phyloP scores from a whole-genome alignment of 2,113 vertebrate genomes.

The Pygoscelis adeliae region DNA sequence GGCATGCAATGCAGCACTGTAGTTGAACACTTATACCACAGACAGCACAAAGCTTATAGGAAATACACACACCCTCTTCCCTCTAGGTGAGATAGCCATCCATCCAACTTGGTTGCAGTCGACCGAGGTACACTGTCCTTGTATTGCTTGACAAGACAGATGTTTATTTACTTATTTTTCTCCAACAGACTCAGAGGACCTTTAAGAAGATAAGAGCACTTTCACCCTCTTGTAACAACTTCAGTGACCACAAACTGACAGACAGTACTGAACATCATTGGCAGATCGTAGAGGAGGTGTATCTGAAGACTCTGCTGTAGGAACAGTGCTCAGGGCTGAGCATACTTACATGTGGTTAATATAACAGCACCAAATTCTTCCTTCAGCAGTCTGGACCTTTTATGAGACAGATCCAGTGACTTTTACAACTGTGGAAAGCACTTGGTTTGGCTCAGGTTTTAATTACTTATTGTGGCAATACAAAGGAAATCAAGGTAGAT shows the following conservation, averaged over 20 bases:
- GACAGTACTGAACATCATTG: rapidly evolving
- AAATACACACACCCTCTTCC: background rate
- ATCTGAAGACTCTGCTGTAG: background rate
- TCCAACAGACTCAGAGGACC: background rate
- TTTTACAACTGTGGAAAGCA: background rate
- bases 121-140: background rate
- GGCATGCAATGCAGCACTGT: background rate
- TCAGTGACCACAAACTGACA: background rate
- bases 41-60: background rate
- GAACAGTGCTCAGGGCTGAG: background rate
- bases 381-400: background rate
- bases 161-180: background rate
- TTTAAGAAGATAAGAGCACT: background rate
- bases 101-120: background rate
- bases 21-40: background rate
- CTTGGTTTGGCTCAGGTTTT: background rate
- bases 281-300: background rate
- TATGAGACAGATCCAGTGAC: background rate
- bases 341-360: background rate
- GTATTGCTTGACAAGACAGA: background rate
- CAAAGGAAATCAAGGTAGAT: background rate
- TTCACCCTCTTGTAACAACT: background rate
- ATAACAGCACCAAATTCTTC: background rate
- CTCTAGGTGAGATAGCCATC: background rate
- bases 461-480: background rate